phyloP scores from a whole-genome alignment of 1,140 invertebrate genomes.

The Nilaparvata lugens region DNA sequence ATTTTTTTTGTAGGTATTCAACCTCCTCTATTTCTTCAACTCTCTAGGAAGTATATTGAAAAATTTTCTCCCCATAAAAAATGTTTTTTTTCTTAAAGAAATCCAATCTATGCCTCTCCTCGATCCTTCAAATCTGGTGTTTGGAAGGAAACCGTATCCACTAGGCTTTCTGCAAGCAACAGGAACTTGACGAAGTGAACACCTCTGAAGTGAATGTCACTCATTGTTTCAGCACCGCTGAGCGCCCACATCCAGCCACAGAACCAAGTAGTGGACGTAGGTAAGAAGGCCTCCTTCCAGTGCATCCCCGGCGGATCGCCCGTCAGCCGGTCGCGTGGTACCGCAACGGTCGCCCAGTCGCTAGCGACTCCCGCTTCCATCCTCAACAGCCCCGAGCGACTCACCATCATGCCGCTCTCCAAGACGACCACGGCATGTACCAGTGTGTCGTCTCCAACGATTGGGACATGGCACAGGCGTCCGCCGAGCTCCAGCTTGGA shows the following conservation, averaged over 20 bases:
- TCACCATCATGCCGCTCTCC: constrained; percentile 58
- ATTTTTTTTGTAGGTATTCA: too few relatives aligned
- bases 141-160: too few relatives aligned
- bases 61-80: too few relatives aligned
- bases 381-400: constrained; percentile 27
- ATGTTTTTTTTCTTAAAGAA: too few relatives aligned
- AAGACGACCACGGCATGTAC: constrained; percentile 80
- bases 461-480: constrained; percentile 74
- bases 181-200: too few relatives aligned
- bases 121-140: too few relatives aligned
- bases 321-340: constrained; percentile 71
- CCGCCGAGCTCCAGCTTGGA: constrained; percentile 70
- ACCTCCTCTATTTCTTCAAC: too few relatives aligned
- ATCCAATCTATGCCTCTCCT: too few relatives aligned
- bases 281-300: constrained; percentile 69
- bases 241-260: constrained; percentile 62
- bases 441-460: constrained; percentile 82
- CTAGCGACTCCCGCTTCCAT: constrained; percentile 21
- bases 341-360: constrained; percentile 50
- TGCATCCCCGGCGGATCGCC: constrained; percentile 82
- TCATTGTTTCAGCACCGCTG: constrained; percentile 51
- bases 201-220: too few relatives aligned
- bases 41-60: too few relatives aligned
- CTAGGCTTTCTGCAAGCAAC: too few relatives aligned
- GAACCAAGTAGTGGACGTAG: constrained; percentile 67